Conservation (phyloP, 2,888 invertebrate genomes). For the Adelphocoris suturalis region DNA sequence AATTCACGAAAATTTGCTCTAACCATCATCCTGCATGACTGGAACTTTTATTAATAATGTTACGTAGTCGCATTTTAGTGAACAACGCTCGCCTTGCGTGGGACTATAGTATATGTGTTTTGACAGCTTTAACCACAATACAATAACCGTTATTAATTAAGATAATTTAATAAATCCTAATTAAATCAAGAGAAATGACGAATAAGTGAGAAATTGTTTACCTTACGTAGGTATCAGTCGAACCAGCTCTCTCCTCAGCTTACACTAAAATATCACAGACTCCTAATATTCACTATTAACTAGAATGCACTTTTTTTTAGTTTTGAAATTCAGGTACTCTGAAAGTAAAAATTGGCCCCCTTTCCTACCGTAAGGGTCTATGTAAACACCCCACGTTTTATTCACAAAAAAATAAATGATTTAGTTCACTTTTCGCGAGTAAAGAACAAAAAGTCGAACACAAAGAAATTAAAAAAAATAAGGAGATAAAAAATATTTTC, state of each 20-base stretch:
- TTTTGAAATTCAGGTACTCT: conserved; percentile 72
- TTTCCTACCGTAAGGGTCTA: conserved; percentile 21
- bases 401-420: conserved; percentile 12
- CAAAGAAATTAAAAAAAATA: conserved; percentile 50
- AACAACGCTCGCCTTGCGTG: too few relatives aligned
- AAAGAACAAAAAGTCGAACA: background rate
- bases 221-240: conserved; percentile 68
- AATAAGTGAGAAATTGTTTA: conserved; percentile 14
- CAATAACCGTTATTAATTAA: too few relatives aligned
- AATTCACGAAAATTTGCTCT: too few relatives aligned
- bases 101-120: too few relatives aligned
- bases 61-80: too few relatives aligned
- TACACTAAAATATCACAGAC: conserved; percentile 69
- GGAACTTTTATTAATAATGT: too few relatives aligned
- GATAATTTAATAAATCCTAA: too few relatives aligned
- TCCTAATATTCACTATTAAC: conserved; percentile 73
- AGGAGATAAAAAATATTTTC: conserved; percentile 23
- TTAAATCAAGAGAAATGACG: too few relatives aligned
- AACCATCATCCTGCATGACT: too few relatives aligned
- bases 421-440: conserved; percentile 51
- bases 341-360: conserved; percentile 69
- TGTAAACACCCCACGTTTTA: conserved; percentile 51
- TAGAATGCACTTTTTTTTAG: conserved; percentile 69
- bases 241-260: conserved; percentile 68
- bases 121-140: too few relatives aligned